These are phyloP conservation scores for Chrysaora quinquecirrha DNA, from an alignment of 30 jellyfish, hydroid and myxozoan genomes.

Conservation along the genomic window DNA sequence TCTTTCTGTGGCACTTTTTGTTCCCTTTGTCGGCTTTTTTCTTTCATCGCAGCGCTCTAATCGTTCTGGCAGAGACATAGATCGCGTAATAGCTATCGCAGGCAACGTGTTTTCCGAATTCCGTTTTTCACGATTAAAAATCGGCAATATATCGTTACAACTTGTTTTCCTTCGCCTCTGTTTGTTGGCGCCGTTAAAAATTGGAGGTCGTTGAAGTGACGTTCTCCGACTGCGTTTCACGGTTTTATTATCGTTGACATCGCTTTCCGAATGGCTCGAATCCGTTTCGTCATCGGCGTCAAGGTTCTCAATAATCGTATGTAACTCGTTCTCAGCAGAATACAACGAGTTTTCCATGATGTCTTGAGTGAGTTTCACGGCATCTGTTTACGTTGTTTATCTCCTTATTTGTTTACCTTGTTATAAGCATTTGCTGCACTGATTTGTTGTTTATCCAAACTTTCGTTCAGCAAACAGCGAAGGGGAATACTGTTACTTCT, in stretches of 20 bases:
- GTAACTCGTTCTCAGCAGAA: neutral
- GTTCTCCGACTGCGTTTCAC: slow-evolving; percentile 12
- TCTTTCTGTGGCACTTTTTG: slow-evolving; percentile 66
- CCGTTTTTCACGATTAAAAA: neutral
- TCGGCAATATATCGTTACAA: slow-evolving; percentile 54
- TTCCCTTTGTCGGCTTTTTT: slow-evolving; percentile 45
- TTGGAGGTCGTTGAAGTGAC: slow-evolving; percentile 19
- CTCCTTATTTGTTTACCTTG: no score
- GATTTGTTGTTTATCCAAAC: no score
- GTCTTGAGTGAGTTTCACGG: neutral
- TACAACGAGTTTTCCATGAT: neutral
- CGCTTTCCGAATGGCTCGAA: slow-evolving; percentile 44
- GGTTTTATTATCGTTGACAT: slow-evolving; percentile 3
- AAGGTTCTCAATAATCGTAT: slow-evolving; percentile 31
- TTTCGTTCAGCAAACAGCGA: no score
- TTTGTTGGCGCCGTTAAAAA: slow-evolving; percentile 14
- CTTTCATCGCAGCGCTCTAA: slow-evolving; percentile 29
- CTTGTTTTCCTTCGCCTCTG: slow-evolving; percentile 54
- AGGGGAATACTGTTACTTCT: no score
- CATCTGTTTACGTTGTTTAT: neutral
- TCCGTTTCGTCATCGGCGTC: slow-evolving; percentile 75
- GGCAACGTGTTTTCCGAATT: slow-evolving; percentile 22
- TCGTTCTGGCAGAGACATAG: slow-evolving; percentile 70
- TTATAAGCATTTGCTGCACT: no score
- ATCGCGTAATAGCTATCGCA: slow-evolving; percentile 19